Conservation (phyloP, 2,113 vertebrate species). For the Thalassarche chlororhynchos region DNA sequence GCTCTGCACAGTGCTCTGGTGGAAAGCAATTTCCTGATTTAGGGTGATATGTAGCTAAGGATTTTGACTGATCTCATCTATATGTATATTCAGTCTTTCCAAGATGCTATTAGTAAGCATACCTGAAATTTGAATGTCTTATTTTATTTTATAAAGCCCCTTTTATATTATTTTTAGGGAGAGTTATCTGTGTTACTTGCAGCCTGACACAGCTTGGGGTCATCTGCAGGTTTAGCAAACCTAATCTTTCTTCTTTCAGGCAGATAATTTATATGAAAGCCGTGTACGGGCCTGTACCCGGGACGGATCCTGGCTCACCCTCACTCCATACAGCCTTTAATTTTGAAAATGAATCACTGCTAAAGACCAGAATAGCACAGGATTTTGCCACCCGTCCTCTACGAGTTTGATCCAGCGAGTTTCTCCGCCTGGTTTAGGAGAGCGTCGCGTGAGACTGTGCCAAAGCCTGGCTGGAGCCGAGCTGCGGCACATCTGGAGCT, state of each 20-base stretch:
- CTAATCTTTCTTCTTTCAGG: neutral
- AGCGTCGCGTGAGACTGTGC: accelerated
- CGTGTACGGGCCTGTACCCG: accelerated
- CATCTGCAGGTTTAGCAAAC: neutral
- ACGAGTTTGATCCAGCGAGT: neutral
- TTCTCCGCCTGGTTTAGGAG: neutral
- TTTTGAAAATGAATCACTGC: neutral
- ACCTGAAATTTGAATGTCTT: neutral
- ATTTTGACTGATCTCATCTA: conserved; percentile 48
- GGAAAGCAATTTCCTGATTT: conserved; percentile 47
- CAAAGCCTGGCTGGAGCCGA: neutral
- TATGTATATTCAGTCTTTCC: conserved; percentile 7
- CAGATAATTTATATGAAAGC: neutral
- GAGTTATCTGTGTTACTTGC: neutral
- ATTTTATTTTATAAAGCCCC: neutral
- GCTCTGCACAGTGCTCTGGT: neutral
- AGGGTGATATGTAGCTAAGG: conserved; percentile 7
- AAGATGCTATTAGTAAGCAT: neutral
- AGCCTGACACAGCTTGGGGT: neutral
- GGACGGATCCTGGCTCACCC: neutral
- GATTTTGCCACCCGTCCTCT: neutral
- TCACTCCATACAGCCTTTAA: neutral
- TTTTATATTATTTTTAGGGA: neutral
- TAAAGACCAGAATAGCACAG: neutral
- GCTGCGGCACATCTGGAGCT: neutral